phyloP scores from a whole-genome alignment of 2,797 vertebrate genomes.

The Rhabdophis nuchalis region DNA sequence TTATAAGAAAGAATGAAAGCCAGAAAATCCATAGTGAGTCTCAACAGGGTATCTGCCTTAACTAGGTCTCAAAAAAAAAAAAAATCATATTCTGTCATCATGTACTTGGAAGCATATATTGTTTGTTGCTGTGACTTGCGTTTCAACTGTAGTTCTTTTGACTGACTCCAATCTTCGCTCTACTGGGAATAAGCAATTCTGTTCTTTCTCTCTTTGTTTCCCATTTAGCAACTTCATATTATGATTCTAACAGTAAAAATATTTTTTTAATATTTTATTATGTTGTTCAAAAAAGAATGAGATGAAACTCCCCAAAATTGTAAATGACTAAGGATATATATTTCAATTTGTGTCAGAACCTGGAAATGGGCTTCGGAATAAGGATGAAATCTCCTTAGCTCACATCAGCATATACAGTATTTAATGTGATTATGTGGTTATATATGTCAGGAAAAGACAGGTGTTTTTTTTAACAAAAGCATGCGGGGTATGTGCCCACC shows the following conservation, averaged over 20 bases:
- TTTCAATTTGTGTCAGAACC: neutral
- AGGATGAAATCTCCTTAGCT: neutral
- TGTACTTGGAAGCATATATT: slow-evolving; percentile 39
- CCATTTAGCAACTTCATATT: slow-evolving; percentile 43
- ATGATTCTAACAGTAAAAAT: slow-evolving; percentile 28
- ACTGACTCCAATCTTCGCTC: neutral
- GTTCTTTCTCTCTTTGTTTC: slow-evolving; percentile 7
- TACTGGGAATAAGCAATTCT: neutral
- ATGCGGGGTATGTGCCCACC: neutral
- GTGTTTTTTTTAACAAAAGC: neutral
- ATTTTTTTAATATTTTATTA: slow-evolving; percentile 34
- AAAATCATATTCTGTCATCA: slow-evolving; percentile 23
- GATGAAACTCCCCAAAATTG: neutral
- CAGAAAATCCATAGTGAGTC: slow-evolving; percentile 18
- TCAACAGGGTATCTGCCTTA: slow-evolving; percentile 26
- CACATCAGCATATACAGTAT: neutral
- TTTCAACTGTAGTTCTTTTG: slow-evolving; percentile 22
- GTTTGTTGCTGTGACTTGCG: slow-evolving; percentile 25
- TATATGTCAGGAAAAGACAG: neutral
- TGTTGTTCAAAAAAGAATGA: neutral
- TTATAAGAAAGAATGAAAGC: slow-evolving; percentile 33
- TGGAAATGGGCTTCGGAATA: neutral
- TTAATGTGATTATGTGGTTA: neutral
- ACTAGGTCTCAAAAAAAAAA: slow-evolving; percentile 14
- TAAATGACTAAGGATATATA: neutral